Conservation (phyloP, 2,888 invertebrate species). For the Drosophila ochracea region DNA sequence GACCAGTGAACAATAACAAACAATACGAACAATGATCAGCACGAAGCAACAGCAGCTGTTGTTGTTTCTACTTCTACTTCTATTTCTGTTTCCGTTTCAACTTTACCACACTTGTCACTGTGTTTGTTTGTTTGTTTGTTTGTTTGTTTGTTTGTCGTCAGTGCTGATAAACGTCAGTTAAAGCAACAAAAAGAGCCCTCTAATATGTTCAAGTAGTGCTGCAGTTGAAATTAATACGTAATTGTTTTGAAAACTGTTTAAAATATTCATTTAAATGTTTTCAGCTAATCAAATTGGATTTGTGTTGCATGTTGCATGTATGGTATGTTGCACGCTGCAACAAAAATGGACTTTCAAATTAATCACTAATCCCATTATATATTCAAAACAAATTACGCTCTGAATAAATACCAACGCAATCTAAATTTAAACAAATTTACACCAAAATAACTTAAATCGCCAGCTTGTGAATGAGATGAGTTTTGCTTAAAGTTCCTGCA, state of each 20-base stretch:
- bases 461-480: not conserved
- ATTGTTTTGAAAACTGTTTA: not conserved
- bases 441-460: not conserved
- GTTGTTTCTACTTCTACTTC: conserved; percentile 14
- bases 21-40: conserved; percentile 50
- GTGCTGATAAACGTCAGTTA: conserved; percentile 35
- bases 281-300: not conserved
- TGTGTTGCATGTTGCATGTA: not conserved
- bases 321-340: not conserved
- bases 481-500: not conserved
- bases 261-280: not conserved
- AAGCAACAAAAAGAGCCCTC: conserved; percentile 8
- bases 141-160: not conserved
- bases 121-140: not conserved
- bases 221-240: not conserved
- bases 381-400: not conserved
- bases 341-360: not conserved
- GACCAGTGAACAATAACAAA: conserved; percentile 50
- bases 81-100: conserved; percentile 53
- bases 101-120: conserved; percentile 23
- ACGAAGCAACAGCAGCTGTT: conserved; percentile 27
- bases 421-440: not conserved
- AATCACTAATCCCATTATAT: not conserved
- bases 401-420: not conserved
- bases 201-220: not conserved